Base-by-base conservation (phyloP, 2,797 vertebrate genomes). In the Tragopan temminckii region DNA sequence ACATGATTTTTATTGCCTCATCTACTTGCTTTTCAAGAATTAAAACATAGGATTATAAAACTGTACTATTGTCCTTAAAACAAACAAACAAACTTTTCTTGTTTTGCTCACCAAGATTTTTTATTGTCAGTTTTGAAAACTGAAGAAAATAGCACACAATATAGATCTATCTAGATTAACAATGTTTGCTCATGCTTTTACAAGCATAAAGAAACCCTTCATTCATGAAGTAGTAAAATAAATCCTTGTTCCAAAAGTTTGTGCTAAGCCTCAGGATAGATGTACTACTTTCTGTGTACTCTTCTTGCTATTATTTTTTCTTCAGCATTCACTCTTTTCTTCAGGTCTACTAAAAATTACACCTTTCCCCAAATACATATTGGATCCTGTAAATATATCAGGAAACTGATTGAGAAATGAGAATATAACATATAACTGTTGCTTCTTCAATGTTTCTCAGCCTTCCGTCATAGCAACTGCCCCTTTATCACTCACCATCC, bases 401-500 rank as follows among this genome's bases (percentile, higher is more conserved):
- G 55, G 19, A 81, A 88, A 86, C 14, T 71, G 4, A 14, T 13
- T 89, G 62, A 38, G 43, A 92, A 92, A 81, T 5, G 4, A 25
- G 64, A 85, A 8, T 9, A 70, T 77, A 68, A 89, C 66, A 72
- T 8, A 70, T 77, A 68, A 89, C 66, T 76, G 66, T 69, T 90
- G 25, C 40, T 23, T 77, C 36, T 88, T 66, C 72, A 80, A 55
- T 62, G 57, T 63, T 92, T 89, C 84, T 85, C 25, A 68, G 31
- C 38, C 43, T 88, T 77, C 43, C 17, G 52, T 80, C 76, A 61
- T 79, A 94, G 68, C 7, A 89, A 10, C 38, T 42, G 48, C 59
- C 25, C 24, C 50, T 96, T 94, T 92, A 83, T 91, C 78, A 87
- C 71, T 96, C 17, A 13, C 59, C 66, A 53, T 88, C 78, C 55